Evolutionary conservation across 1,140 invertebrate species (phyloP).

Genomic region (Megalopta genalis): DNA sequence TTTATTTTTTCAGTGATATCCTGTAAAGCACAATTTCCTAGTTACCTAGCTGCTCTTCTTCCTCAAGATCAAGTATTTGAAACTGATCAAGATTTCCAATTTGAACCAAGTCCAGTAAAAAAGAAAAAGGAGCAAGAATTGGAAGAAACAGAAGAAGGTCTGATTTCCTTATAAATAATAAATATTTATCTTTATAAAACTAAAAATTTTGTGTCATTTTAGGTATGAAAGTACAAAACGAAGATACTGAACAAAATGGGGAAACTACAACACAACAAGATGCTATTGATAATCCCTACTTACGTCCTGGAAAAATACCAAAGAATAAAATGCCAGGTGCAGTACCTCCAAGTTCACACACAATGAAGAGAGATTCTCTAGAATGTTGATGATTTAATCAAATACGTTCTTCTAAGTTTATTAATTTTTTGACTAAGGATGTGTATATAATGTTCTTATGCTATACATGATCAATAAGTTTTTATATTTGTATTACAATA

Average conservation of each 20-base stretch:
- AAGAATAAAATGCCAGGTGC: slow-evolving; percentile 72
- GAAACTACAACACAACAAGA: slow-evolving; percentile 81
- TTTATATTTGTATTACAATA: slow-evolving; percentile 44
- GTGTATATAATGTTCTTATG: slow-evolving; percentile 28
- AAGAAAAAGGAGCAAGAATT: slow-evolving; percentile 81
- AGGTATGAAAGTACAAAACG: slow-evolving; percentile 60
- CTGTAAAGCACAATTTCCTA: slow-evolving; percentile 89
- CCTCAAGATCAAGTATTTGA: slow-evolving; percentile 98
- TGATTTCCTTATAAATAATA: slow-evolving; percentile 21
- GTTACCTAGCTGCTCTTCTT: slow-evolving; percentile 92
- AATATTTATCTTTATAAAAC: slow-evolving; percentile 46
- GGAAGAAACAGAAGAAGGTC: slow-evolving; percentile 80
- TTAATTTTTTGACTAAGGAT: slow-evolving; percentile 9
- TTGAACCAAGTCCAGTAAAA: slow-evolving; percentile 82
- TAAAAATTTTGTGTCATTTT: slow-evolving; percentile 33
- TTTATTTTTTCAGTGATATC: slow-evolving; percentile 88
- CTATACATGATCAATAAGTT: slow-evolving; percentile 26
- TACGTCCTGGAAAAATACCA: slow-evolving; percentile 89
- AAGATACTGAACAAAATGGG: slow-evolving; percentile 77
- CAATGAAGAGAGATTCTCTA: slow-evolving; percentile 44
- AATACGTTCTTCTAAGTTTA: slow-evolving; percentile 17
- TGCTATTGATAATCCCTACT: slow-evolving; percentile 92
- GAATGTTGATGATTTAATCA: slow-evolving; percentile 26
- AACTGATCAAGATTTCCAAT: slow-evolving; percentile 90
- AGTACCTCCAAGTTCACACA: slow-evolving; percentile 25